A percentile compares a stretch with the other conserved stretches of the same genome.
Conservation (phyloP, 2,113 vertebrate genomes). For the Pipa parva region DNA sequence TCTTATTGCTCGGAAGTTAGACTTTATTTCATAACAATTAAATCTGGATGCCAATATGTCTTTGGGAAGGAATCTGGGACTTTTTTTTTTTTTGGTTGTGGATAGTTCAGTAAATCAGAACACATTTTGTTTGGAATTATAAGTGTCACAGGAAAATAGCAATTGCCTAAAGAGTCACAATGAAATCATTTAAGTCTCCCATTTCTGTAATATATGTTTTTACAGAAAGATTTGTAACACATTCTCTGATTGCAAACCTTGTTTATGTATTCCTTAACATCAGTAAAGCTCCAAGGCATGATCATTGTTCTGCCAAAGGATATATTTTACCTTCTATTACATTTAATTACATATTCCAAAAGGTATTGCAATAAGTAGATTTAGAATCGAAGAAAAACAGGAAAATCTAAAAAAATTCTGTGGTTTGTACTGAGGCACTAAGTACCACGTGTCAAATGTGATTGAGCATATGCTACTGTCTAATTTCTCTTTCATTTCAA, state of each 20-base stretch:
- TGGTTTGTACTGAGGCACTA: not conserved
- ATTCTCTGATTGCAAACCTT: not conserved
- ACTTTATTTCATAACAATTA: slow-evolving; percentile 50
- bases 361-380: not conserved
- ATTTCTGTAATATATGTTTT: not conserved
- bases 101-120: slow-evolving; percentile 43
- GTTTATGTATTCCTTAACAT: slow-evolving; percentile 14
- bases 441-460: not conserved
- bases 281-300: slow-evolving; percentile 7
- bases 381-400: not conserved
- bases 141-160: slow-evolving; percentile 25
- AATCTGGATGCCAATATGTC: slow-evolving; percentile 44
- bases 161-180: slow-evolving; percentile 36
- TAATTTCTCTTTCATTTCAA: not conserved
- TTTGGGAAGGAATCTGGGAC: slow-evolving; percentile 49
- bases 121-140: slow-evolving; percentile 47
- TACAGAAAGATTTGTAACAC: not conserved
- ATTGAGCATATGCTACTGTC: not conserved
- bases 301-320: not conserved
- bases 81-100: slow-evolving; percentile 47
- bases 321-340: not conserved
- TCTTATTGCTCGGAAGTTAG: slow-evolving; percentile 46
- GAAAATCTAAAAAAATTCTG: not conserved
- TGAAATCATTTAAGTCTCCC: slow-evolving; percentile 6
- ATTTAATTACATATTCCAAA: not conserved